Base-by-base conservation (phyloP, 2,113 vertebrate genomes). In the Blennius ocellaris region DNA sequence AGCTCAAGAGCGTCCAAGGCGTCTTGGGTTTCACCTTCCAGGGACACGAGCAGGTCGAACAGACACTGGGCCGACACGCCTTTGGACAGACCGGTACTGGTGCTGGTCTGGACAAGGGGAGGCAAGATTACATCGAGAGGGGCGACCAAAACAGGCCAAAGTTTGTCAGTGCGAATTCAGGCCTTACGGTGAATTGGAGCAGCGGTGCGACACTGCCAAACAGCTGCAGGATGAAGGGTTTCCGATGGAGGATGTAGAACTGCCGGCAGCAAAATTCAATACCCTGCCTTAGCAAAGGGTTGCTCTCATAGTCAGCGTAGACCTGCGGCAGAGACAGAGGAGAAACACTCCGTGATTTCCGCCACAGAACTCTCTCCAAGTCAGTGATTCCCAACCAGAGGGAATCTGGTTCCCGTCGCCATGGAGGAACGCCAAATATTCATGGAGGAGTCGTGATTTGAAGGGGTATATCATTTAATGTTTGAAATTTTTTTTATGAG, bases 171-270 rank as follows among this genome's bases (percentile, higher is more conserved):
- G 1, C n/a, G 8, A 53, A 14, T n/a, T 11, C 7, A 55, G 6
- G 8, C 89, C 96, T 96, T 86, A 99, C 98, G 1, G 96, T 97
- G 86, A 99, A 98, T 73, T 99, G 97, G 40, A 99, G 91, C 61
- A 99, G 94, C 3, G 98, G 97, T 6, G 98, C 98, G 73, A 98
- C 97, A 0, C 98, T 99, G 11, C 97, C 98, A 71, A 99, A 99
- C 16, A 99, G 94, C 83, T 99, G 98, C 76, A 99, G 95, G 72
- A 98, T 82, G 38, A 99, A 99, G 3, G 98, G 98, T 74, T 99
- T 99, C 40, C 97, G 94, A 81, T 99, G 98, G 44, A 99, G 95
- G 67, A 99, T 81, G n/a, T 99, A 99, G 92, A 99, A 99, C 92
- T 99, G 98, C 11, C 96, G 93, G 80, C 97, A 99, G 0, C 97